Percentiles rank a stretch among this genome's conserved stretches.
phyloP scores from a whole-genome alignment of 1,140 invertebrate species.

The Papilio aristodemus region DNA sequence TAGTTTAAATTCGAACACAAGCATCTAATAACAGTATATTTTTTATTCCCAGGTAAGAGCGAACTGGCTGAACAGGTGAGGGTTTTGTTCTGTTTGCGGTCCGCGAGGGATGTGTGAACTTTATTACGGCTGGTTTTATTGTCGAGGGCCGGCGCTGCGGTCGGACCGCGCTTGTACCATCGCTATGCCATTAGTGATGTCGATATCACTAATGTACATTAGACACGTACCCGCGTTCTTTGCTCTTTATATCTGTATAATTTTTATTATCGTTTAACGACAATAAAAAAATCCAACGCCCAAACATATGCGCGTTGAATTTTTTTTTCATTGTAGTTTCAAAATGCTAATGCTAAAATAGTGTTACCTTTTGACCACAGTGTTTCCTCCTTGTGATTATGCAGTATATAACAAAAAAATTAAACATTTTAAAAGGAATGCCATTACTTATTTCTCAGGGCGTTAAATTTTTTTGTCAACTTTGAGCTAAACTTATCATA shows the following conservation, averaged over 20 bases:
- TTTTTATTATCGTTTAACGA: constrained; percentile 9
- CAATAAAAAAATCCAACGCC: too few relatives aligned
- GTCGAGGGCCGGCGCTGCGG: constrained; percentile 39
- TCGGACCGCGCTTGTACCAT: constrained; percentile 38
- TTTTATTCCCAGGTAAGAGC: constrained; percentile 70
- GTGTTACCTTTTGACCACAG: too few relatives aligned
- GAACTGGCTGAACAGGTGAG: constrained; percentile 60
- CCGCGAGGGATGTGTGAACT: constrained; percentile 65
- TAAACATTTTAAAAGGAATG: not conserved
- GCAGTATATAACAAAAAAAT: not conserved
- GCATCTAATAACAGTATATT: constrained; percentile 52
- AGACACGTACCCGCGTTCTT: constrained; percentile 31
- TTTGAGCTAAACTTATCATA: constrained; percentile 51
- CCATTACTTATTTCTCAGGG: constrained; percentile 44
- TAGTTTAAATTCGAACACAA: constrained; percentile 13
- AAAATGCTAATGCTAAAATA: too few relatives aligned
- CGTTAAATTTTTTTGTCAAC: constrained; percentile 57
- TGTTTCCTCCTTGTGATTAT: too few relatives aligned
- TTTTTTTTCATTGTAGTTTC: too few relatives aligned
- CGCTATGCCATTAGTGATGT: constrained; percentile 44
- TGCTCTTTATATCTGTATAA: constrained; percentile 30
- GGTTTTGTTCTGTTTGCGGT: constrained; percentile 64
- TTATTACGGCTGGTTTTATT: constrained; percentile 66
- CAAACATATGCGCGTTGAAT: too few relatives aligned
- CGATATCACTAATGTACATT: constrained; percentile 45